A percentile compares a stretch with the other conserved stretches of the same genome.
These are phyloP conservation scores for Lasioglossum baleicum DNA, from an alignment of 1,140 invertebrate species.

Conservation along the genomic window DNA sequence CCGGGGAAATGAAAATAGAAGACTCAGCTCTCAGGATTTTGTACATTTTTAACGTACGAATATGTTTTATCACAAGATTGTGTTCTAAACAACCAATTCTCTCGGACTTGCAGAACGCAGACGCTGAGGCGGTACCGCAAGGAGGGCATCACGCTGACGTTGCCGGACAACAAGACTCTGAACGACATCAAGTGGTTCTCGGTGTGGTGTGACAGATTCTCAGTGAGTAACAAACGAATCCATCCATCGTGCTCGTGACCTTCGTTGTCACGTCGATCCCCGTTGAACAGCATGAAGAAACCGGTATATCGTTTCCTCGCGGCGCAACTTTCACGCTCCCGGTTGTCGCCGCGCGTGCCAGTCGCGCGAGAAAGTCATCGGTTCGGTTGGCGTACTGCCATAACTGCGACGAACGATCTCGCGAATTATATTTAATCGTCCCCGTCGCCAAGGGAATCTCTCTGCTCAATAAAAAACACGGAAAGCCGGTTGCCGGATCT, in stretches of 20 bases:
- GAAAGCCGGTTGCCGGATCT: background rate
- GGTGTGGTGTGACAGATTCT: conserved; percentile 93
- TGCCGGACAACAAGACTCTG: conserved; percentile 92
- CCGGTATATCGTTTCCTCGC: conserved; percentile 56
- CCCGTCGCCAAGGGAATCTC: no score
- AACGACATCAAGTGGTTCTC: conserved; percentile 92
- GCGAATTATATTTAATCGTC: background rate
- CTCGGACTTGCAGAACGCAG: conserved; percentile 80
- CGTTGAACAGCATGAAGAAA: conserved; percentile 35
- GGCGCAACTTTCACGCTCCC: conserved; percentile 63
- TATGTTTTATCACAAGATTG: no score
- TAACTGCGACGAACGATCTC: background rate
- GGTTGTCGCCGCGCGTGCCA: conserved; percentile 7
- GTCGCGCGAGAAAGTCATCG: conserved; percentile 24
- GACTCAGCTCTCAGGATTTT: no score
- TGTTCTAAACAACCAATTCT: background rate
- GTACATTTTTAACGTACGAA: no score
- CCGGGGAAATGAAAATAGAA: no score
- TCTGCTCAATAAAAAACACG: background rate
- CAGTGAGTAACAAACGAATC: conserved; percentile 83
- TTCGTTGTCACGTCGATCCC: conserved; percentile 36
- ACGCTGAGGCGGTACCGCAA: conserved; percentile 88
- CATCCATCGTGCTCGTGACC: conserved; percentile 47
- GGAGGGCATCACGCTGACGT: conserved; percentile 89
- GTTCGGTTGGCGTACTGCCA: background rate